Evolutionary conservation across 2,113 vertebrate genomes (phyloP).

Genomic region (Strix uralensis): DNA sequence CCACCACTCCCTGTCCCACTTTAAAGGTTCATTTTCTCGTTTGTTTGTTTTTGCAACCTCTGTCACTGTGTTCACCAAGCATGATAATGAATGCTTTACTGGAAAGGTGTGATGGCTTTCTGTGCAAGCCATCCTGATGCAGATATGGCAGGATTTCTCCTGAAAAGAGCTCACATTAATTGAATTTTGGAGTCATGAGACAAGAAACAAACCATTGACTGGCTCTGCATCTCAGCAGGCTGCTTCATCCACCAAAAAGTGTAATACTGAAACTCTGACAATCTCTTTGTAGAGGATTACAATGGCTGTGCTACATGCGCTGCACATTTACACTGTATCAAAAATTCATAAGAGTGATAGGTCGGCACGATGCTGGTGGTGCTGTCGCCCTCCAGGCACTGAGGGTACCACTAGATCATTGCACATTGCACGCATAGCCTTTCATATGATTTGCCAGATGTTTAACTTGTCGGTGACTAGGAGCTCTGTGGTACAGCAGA

Average conservation of each 20-base stretch:
- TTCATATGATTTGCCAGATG: neutral
- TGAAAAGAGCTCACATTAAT: neutral
- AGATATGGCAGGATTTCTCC: neutral
- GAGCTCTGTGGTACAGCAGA: neutral
- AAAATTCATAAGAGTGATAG: fast-evolving
- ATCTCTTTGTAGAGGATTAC: neutral
- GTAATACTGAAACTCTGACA: neutral
- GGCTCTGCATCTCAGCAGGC: neutral
- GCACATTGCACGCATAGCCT: neutral
- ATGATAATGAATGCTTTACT: neutral
- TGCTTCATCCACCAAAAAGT: neutral
- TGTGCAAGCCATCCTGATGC: neutral
- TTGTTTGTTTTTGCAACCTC: neutral
- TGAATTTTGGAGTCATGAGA: neutral
- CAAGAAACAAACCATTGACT: neutral
- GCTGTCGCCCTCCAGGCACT: neutral
- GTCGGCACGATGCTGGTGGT: neutral
- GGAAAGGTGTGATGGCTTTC: neutral
- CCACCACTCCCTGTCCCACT: neutral
- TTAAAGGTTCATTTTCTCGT: neutral
- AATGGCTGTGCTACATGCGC: neutral
- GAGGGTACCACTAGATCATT: neutral
- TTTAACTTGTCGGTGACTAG: neutral
- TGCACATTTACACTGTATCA: neutral
- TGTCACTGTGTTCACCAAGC: neutral